A percentile compares a stretch with the other conserved stretches of the same genome.
Conservation (phyloP, 1,140 invertebrate genomes). For the Glomeris maerens region DNA sequence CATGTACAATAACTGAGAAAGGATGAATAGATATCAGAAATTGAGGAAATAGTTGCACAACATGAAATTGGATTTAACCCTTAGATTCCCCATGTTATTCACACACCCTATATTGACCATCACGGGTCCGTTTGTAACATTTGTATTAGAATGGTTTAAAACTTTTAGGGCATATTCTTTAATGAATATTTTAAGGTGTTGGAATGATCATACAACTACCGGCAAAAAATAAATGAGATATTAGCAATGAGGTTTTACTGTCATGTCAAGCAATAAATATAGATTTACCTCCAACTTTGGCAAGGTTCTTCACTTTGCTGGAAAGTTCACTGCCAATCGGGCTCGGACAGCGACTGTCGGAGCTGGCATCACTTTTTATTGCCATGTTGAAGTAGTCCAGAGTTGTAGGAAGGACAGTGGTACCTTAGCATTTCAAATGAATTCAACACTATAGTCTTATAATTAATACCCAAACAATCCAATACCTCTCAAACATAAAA, state of each 20-base stretch:
- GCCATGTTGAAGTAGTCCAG: conserved; percentile 54
- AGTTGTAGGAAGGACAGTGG: conserved; percentile 51
- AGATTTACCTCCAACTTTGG: background rate
- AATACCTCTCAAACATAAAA: conserved; percentile 74
- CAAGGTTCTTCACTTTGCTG: conserved; percentile 1
- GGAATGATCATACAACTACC: background rate
- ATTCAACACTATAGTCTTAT: conserved; percentile 1
- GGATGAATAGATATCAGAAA: too few species aligned
- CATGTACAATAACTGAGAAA: too few species aligned
- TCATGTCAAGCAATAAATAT: background rate
- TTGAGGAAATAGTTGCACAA: too few species aligned
- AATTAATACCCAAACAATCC: too few species aligned
- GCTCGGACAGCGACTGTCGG: conserved; percentile 15
- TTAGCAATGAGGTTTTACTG: too few species aligned
- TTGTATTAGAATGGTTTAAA: too few species aligned
- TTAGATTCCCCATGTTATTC: too few species aligned
- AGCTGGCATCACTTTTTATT: conserved; percentile 15
- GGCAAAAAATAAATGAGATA: background rate
- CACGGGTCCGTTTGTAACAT: too few species aligned
- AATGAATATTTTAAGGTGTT: too few species aligned
- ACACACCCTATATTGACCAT: too few species aligned
- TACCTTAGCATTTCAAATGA: conserved; percentile 36
- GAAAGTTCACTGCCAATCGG: conserved; percentile 1
- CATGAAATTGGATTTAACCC: too few species aligned
- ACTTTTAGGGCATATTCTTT: too few species aligned